phyloP scores from a whole-genome alignment of 2,888 invertebrate genomes.

The Laspeyria flexula region DNA sequence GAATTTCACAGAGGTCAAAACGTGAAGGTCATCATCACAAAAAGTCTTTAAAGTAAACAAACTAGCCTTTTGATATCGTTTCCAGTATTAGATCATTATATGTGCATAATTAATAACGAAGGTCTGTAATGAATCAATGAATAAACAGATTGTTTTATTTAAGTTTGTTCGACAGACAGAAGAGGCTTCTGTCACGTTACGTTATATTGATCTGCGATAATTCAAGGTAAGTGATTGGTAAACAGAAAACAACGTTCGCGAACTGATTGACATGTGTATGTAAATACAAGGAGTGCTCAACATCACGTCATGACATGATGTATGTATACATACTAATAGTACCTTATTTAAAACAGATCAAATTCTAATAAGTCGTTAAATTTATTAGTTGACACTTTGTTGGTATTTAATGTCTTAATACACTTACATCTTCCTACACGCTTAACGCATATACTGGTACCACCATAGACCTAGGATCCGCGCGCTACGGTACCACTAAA shows the following conservation, averaged over 20 bases:
- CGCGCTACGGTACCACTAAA: too few relatives aligned
- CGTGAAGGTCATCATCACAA: conserved; percentile 38
- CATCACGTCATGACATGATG: neutral
- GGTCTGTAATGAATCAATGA: conserved; percentile 16
- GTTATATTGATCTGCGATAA: conserved; percentile 14
- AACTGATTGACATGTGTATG: conserved; percentile 26
- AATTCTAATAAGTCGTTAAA: too few relatives aligned
- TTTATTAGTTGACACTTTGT: too few relatives aligned
- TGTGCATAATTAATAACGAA: conserved; percentile 10
- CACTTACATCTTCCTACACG: too few relatives aligned
- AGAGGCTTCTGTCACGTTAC: conserved; percentile 18
- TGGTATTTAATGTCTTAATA: too few relatives aligned
- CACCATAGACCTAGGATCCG: too few relatives aligned
- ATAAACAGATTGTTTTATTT: conserved; percentile 5
- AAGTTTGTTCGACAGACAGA: conserved; percentile 15
- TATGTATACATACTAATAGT: neutral
- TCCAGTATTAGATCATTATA: conserved; percentile 24
- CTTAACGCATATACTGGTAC: too few relatives aligned
- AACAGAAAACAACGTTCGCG: conserved; percentile 22
- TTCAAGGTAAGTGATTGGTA: conserved; percentile 27
- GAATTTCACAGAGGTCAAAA: conserved; percentile 51
- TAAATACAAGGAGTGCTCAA: conserved; percentile 9
- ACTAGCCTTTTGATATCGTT: conserved; percentile 11
- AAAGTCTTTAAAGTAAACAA: conserved; percentile 14
- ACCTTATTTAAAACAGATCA: too few relatives aligned